Percentiles rank a stretch among this genome's conserved stretches.
Conservation (phyloP, 2,888 invertebrate genomes). For the Chymomyza fuscimana region DNA sequence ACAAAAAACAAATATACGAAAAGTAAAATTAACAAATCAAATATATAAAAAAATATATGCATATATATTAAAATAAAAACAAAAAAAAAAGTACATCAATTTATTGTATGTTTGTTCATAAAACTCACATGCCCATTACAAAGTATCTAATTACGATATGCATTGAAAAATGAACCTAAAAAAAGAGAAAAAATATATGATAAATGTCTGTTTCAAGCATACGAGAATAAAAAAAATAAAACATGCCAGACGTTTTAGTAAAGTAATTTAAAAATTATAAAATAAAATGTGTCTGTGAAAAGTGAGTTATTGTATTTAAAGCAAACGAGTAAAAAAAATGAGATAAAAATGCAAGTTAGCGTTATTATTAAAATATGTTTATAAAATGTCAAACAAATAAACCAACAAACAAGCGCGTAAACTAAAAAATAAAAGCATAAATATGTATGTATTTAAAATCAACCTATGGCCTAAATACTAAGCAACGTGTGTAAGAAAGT, state of each 20-base stretch:
- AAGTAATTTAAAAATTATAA: constrained; percentile 34
- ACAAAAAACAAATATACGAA: constrained; percentile 6
- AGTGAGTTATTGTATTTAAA: constrained; percentile 57
- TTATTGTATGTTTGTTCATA: constrained; percentile 59
- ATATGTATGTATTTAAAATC: constrained; percentile 35
- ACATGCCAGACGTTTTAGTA: constrained; percentile 34
- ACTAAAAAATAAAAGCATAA: constrained; percentile 28
- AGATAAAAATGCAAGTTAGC: constrained; percentile 37
- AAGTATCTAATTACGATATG: constrained; percentile 44
- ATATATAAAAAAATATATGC: constrained; percentile 33
- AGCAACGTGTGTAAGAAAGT: constrained; percentile 63
- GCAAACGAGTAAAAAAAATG: constrained; percentile 27
- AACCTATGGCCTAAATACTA: constrained; percentile 60
- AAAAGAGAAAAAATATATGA: constrained; percentile 44
- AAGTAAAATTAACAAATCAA: constrained; percentile 18
- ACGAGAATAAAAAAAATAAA: constrained; percentile 13
- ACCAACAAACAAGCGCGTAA: constrained; percentile 24
- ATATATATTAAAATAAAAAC: constrained; percentile 34
- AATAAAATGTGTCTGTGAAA: constrained; percentile 67
- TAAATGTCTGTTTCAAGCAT: constrained; percentile 16
- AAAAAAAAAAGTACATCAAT: constrained; percentile 32
- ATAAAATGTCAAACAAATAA: constrained; percentile 43
- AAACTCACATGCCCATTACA: constrained; percentile 52
- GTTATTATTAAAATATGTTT: constrained; percentile 65
- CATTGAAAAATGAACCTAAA: constrained; percentile 44